Evolutionary conservation across 1,140 invertebrate genomes (phyloP).

Genomic region (Meloidogyne hapla): DNA sequence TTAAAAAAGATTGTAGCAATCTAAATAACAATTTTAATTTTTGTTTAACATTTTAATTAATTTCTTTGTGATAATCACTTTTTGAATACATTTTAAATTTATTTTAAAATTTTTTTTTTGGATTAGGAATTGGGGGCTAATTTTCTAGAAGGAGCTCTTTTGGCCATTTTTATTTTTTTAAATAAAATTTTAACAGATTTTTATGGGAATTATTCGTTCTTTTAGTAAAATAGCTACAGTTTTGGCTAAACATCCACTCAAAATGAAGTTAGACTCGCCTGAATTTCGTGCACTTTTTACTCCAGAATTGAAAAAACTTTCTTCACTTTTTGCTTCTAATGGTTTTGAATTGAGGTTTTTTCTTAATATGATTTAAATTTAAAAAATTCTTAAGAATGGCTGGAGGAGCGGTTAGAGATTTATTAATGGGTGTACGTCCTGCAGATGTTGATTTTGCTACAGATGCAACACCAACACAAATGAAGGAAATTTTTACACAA

Average conservation of each 20-base stretch:
- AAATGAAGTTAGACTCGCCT: conserved; percentile 36
- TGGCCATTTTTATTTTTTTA: not conserved
- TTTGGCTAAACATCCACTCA: not conserved
- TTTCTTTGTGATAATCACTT: too few species aligned
- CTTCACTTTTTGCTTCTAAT: conserved; percentile 77
- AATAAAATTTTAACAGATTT: not conserved
- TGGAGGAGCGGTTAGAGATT: conserved; percentile 88
- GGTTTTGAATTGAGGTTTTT: conserved; percentile 68
- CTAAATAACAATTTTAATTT: too few species aligned
- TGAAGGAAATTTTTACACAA: conserved; percentile 87
- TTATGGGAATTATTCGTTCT: not conserved
- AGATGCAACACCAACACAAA: conserved; percentile 88
- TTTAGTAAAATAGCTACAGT: not conserved
- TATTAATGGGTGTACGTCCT: conserved; percentile 81
- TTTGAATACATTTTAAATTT: too few species aligned
- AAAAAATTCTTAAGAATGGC: conserved; percentile 74
- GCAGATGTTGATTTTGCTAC: conserved; percentile 97
- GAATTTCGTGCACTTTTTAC: conserved; percentile 79
- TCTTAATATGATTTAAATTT: conserved; percentile 13
- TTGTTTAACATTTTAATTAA: too few species aligned
- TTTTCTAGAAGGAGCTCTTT: too few species aligned
- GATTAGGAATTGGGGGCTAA: too few species aligned
- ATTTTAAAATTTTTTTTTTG: too few species aligned
- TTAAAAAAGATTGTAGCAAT: too few species aligned
- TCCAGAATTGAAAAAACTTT: conserved; percentile 74